Evolutionary conservation across 2,113 vertebrate genomes (phyloP).

Genomic region (Poeciliopsis turrubarensis): DNA sequence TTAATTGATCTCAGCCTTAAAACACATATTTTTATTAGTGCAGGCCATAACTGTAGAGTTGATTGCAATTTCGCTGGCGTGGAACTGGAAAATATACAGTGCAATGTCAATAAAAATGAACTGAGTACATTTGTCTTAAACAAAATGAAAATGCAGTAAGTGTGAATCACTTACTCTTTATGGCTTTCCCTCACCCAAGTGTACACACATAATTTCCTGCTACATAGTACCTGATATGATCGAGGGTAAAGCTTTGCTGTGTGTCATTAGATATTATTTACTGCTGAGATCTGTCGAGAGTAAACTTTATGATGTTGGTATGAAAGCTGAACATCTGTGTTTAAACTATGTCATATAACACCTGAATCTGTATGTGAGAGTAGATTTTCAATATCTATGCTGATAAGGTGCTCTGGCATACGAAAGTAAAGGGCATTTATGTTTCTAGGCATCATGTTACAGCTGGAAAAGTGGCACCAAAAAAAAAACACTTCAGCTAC

Average conservation of each 20-base stretch:
- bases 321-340: neutral
- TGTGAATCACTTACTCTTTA: neutral
- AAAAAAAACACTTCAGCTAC: neutral
- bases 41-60: neutral
- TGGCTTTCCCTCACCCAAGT: neutral
- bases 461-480: neutral
- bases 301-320: neutral
- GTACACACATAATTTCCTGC: neutral
- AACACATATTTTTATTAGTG: neutral
- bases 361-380: neutral
- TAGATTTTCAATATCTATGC: conserved; percentile 11
- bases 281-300: neutral
- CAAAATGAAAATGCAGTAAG: neutral
- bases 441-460: neutral
- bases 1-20: neutral
- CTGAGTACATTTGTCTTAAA: neutral
- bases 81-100: no score
- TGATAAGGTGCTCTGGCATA: neutral
- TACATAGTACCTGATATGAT: neutral
- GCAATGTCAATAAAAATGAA: neutral
- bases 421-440: conserved; percentile 2
- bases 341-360: neutral
- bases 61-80: no score
- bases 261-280: neutral
- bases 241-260: neutral